These are phyloP conservation scores for Arizona elegans DNA, from an alignment of 2,113 vertebrate genomes.

Conservation along the genomic window DNA sequence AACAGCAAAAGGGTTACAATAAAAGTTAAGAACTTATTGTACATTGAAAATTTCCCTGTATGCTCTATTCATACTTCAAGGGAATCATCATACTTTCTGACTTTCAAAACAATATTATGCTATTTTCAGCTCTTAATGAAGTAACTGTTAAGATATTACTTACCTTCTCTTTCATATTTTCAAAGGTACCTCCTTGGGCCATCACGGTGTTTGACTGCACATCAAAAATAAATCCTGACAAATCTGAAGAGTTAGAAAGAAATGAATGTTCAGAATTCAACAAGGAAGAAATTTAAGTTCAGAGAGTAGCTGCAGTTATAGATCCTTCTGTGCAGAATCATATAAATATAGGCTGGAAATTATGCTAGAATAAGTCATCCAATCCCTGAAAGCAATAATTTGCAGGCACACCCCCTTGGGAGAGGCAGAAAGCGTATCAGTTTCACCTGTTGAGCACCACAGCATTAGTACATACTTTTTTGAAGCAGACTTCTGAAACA, in stretches of 20 bases:
- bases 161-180: conserved; percentile 98
- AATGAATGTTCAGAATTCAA: conserved; percentile 28
- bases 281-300: not conserved
- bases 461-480: not conserved
- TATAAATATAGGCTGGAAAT: not conserved
- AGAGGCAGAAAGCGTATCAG: not conserved
- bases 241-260: conserved; percentile 71
- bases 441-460: not conserved
- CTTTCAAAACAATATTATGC: not conserved
- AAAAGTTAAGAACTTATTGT: not conserved
- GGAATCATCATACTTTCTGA: not conserved
- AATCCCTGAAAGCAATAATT: not conserved
- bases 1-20: not conserved
- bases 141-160: conserved; percentile 30
- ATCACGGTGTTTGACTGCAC: conserved; percentile 92
- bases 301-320: not conserved
- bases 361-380: not conserved
- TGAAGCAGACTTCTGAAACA: not conserved
- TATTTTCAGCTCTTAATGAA: not conserved
- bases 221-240: conserved; percentile 91
- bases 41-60: conserved; percentile 7
- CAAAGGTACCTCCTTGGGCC: conserved; percentile 90
- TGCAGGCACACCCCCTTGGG: not conserved
- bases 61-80: not conserved
- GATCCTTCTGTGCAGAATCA: not conserved